phyloP scores from a whole-genome alignment of 2,888 invertebrate genomes.

The Xestoiulus laeticollis region DNA sequence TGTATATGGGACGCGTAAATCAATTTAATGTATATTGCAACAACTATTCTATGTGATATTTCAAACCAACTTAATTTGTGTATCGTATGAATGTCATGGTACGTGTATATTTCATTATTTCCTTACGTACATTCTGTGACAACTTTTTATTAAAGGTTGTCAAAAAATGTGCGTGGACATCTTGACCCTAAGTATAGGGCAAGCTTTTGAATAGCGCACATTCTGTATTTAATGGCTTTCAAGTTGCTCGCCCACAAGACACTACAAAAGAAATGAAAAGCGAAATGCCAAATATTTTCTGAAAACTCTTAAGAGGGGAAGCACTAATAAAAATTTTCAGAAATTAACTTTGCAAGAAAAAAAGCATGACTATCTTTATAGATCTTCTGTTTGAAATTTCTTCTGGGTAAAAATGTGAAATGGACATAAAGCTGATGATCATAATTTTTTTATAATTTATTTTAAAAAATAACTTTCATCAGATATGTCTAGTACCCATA shows the following conservation, averaged over 20 bases:
- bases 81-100: no score
- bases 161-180: background rate
- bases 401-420: background rate
- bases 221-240: slow-evolving; percentile 1
- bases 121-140: background rate
- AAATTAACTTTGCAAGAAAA: background rate
- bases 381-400: background rate
- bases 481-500: no score
- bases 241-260: background rate
- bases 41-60: no score
- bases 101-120: background rate
- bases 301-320: background rate
- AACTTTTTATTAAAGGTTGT: background rate
- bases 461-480: no score
- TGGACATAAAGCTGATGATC: background rate
- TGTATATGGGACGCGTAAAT: no score
- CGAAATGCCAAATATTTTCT: background rate
- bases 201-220: background rate
- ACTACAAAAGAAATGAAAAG: background rate
- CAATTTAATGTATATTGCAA: no score
- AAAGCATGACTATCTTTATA: background rate
- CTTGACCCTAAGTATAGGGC: background rate
- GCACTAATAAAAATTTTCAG: background rate
- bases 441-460: background rate
- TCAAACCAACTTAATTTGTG: no score